These are phyloP conservation scores for Diploscapter pachys DNA, from an alignment of 1,140 invertebrate species.

Conservation along the genomic window DNA sequence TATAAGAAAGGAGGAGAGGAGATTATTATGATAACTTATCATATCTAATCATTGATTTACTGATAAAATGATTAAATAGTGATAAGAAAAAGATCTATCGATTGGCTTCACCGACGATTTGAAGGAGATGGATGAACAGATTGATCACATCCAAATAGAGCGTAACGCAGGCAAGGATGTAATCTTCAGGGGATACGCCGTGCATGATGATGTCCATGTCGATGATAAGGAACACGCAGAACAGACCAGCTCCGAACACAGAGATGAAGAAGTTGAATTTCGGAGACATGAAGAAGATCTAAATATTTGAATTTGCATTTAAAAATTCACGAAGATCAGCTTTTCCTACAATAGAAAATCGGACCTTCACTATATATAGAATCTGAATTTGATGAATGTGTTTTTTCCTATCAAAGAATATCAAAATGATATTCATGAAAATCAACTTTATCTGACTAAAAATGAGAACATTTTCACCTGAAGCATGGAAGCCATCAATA, in stretches of 20 bases:
- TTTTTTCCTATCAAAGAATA: not conserved
- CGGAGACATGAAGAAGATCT: constrained; percentile 61
- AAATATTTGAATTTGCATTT: constrained; percentile 17
- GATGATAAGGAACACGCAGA: constrained; percentile 63
- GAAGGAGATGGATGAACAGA: constrained; percentile 62
- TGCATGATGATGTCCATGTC: constrained; percentile 64
- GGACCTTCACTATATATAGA: not conserved
- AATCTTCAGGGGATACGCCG: constrained; percentile 62
- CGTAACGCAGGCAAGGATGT: constrained; percentile 62
- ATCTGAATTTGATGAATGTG: not conserved
- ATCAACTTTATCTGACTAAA: constrained; percentile 3
- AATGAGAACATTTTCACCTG: constrained; percentile 53
- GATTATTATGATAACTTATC: not conserved
- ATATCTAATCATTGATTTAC: not conserved
- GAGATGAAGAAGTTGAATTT: constrained; percentile 60
- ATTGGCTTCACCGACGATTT: constrained; percentile 54
- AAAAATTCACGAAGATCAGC: constrained; percentile 14
- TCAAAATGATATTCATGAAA: not conserved
- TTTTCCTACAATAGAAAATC: not conserved
- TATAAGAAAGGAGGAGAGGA: not conserved
- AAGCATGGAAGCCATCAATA: constrained; percentile 50
- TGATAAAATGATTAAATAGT: no score
- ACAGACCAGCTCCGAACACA: constrained; percentile 61
- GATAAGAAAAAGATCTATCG: constrained; percentile 31
- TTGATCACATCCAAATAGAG: constrained; percentile 64